Conservation (phyloP, 2,888 invertebrate genomes). For the Andrena camellia region DNA sequence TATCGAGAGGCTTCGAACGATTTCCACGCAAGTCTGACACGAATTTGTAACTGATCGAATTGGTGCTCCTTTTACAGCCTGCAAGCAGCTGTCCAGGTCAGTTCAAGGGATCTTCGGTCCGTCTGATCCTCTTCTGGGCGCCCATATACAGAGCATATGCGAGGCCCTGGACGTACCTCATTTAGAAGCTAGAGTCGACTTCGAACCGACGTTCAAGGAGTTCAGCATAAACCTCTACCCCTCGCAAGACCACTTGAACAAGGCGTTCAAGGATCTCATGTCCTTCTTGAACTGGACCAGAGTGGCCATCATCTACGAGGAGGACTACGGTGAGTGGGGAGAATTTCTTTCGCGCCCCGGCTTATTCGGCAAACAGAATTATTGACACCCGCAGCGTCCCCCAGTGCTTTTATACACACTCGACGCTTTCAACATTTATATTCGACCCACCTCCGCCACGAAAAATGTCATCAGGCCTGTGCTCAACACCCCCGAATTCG, state of each 20-base stretch:
- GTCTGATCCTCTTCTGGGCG: constrained; percentile 92
- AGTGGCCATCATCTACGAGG: constrained; percentile 97
- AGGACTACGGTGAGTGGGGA: constrained; percentile 91
- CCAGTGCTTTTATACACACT: too few relatives aligned
- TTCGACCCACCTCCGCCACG: too few relatives aligned
- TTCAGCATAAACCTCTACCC: constrained; percentile 96
- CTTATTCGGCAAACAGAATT: too few relatives aligned
- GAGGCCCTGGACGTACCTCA: constrained; percentile 96
- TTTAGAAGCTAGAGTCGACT: constrained; percentile 91
- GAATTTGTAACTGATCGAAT: not conserved
- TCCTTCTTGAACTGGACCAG: constrained; percentile 96
- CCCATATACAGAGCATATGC: constrained; percentile 95
- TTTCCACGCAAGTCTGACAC: too few relatives aligned
- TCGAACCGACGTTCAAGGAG: constrained; percentile 88
- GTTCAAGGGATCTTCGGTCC: constrained; percentile 96
- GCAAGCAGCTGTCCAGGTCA: constrained; percentile 93
- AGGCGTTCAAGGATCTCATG: constrained; percentile 94
- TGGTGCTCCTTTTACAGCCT: constrained; percentile 88
- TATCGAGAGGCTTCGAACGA: too few relatives aligned
- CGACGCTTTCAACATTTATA: too few relatives aligned
- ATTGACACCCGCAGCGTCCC: too few relatives aligned
- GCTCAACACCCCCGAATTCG: not conserved
- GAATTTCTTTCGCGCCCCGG: not conserved
- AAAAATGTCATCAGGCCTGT: not conserved
- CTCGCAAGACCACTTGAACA: constrained; percentile 92